These are phyloP conservation scores for Damaliscus lunatus DNA, from an alignment of 2,113 vertebrate species.

Conservation along the genomic window DNA sequence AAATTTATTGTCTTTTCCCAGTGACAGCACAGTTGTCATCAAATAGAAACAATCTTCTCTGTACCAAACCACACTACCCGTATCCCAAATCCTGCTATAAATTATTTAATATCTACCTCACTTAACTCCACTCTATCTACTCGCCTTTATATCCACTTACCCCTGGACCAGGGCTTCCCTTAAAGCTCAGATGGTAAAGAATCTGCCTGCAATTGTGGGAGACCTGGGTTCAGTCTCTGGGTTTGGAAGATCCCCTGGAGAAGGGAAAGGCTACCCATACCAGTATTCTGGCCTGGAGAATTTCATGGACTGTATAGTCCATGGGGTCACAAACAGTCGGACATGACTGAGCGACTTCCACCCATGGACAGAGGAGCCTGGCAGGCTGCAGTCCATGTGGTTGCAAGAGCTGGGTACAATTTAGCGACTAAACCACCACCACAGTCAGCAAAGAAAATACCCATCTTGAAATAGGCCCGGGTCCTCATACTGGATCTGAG, in stretches of 20 bases:
- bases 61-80: background rate
- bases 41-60: background rate
- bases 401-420: accelerated
- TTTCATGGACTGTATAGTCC: background rate
- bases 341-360: background rate
- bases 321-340: background rate
- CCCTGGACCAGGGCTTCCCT: background rate
- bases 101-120: background rate
- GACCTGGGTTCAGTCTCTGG: background rate
- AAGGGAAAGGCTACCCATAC: background rate
- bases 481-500: background rate
- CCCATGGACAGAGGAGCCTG: background rate
- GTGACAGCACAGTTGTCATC: background rate
- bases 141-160: background rate
- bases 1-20: background rate
- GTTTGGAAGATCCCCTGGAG: background rate
- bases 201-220: background rate
- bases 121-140: background rate
- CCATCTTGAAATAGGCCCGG: background rate
- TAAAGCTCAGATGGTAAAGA: background rate
- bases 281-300: background rate
- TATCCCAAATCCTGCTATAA: background rate
- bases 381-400: background rate
- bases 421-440: background rate
- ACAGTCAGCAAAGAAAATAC: background rate